Conservation (phyloP, 2,888 invertebrate genomes). For the Stictocephala bisonia region DNA sequence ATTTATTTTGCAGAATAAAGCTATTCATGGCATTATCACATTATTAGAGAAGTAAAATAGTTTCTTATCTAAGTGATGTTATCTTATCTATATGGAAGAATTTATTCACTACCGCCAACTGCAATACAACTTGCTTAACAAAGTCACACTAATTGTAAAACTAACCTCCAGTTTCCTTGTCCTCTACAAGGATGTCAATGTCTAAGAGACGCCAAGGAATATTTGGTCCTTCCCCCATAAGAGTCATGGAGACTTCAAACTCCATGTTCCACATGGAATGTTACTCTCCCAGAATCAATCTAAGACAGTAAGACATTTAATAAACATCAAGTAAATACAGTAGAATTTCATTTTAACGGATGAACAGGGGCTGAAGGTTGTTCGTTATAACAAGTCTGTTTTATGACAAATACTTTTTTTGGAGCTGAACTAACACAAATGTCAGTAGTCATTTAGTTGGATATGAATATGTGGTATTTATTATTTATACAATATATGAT, state of each 20-base stretch:
- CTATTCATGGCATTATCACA: no score
- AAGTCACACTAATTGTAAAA: conserved; percentile 12
- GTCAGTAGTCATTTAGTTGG: no score
- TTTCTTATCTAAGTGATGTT: neutral
- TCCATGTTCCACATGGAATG: conserved; percentile 95
- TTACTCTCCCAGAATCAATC: conserved; percentile 94
- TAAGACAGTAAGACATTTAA: conserved; percentile 63
- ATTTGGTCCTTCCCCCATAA: conserved; percentile 94
- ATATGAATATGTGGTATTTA: no score
- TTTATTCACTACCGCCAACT: neutral
- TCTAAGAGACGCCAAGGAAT: conserved; percentile 96
- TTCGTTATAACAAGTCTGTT: no score
- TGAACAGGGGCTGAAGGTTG: no score
- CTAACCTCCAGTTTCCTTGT: conserved; percentile 92
- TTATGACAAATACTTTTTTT: no score
- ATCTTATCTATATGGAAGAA: neutral
- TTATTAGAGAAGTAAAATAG: neutral
- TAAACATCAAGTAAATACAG: no score
- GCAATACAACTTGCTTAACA: neutral
- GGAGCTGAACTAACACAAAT: no score
- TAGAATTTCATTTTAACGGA: no score
- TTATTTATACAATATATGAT: no score
- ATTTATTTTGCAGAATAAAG: no score
- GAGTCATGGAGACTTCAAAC: conserved; percentile 94
- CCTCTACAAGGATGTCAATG: conserved; percentile 95